Conservation (phyloP, 2,113 vertebrate species). For the Thalassoma bifasciatum region DNA sequence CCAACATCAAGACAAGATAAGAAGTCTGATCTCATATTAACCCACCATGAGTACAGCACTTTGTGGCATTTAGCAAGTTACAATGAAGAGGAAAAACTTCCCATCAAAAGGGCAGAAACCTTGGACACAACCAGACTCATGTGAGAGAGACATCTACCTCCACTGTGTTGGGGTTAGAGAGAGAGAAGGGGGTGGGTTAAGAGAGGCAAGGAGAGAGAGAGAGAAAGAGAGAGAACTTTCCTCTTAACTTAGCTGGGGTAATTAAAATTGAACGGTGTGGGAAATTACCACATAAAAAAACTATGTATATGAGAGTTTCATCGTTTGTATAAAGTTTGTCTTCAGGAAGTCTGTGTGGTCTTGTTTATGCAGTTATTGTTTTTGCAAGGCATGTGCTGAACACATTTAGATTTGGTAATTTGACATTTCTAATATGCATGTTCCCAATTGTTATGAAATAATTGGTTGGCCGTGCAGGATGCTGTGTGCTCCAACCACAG, state of each 20-base stretch:
- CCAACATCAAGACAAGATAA: no score
- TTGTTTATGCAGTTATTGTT: constrained; percentile 61
- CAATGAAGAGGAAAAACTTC: no score
- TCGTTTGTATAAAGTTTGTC: constrained; percentile 24
- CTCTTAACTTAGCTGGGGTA: neutral
- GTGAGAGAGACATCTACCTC: no score
- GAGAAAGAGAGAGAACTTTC: no score
- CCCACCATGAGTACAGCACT: no score
- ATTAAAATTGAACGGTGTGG: constrained; percentile 5
- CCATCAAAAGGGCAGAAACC: no score
- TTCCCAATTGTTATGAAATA: constrained; percentile 76
- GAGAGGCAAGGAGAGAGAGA: no score
- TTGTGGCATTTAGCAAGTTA: no score
- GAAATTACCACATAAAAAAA: neutral
- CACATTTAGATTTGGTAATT: constrained; percentile 69
- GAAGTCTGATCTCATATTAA: no score
- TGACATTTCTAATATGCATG: constrained; percentile 77
- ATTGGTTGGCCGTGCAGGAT: constrained; percentile 73
- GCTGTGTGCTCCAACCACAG: constrained; percentile 43
- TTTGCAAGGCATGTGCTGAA: constrained; percentile 50
- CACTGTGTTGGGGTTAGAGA: no score
- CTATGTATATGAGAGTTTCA: constrained; percentile 3
- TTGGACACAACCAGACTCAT: no score
- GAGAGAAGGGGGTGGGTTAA: no score
- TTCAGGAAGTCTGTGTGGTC: constrained; percentile 42